Evolutionary conservation across 1,140 invertebrate genomes (phyloP), one percentile per base, ranked within the genome.

Genomic region (Drosophila tristis): DNA sequence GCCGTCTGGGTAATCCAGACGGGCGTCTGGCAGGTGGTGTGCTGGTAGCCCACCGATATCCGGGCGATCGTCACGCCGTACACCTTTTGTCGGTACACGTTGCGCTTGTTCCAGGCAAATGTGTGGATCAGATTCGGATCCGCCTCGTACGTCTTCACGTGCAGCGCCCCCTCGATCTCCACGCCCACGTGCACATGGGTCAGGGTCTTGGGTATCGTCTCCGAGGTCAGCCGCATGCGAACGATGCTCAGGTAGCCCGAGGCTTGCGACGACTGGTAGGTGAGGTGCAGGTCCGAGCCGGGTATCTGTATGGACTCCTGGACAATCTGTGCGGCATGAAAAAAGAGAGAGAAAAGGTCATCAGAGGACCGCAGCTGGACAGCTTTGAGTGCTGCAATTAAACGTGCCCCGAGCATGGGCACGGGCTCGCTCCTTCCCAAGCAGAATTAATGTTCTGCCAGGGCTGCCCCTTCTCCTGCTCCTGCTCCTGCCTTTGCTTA

Each of bases 61-160:
- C 96, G 95, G 0, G 97, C 97, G 91, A 96, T 96, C 1, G 96
- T 96, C 59, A 97, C 95, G 0, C 97, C 97, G 86, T 98, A 98
- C 0, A 98, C 95, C 93, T 99, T 98, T 93, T 99, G 98, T 87
- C 98, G 97, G 92, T 99, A 99, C 23, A 98, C 98, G 92, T 99
- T 99, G 57, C 97, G 93, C 91, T 99, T 98, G 92, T 98, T 98
- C 98, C 98, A 99, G 0, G 98, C 96, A 91, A 98, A 99, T 0
- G 97, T 97, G 92, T 99, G 98, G 45, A 96, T 97, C 29, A 99
- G 93, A 90, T 98, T 97, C 0, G 98, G 96, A 92, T 99, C 98
- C 0, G 98, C 98, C 92, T 99, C 98, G 91, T 99, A 99, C 2
- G 96, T 96, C 92, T 97, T 97, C 6, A 97, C 96, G 91, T 98